Evolutionary conservation across 1,140 invertebrate species (phyloP).

Genomic region (Drosophila novamexicana): DNA sequence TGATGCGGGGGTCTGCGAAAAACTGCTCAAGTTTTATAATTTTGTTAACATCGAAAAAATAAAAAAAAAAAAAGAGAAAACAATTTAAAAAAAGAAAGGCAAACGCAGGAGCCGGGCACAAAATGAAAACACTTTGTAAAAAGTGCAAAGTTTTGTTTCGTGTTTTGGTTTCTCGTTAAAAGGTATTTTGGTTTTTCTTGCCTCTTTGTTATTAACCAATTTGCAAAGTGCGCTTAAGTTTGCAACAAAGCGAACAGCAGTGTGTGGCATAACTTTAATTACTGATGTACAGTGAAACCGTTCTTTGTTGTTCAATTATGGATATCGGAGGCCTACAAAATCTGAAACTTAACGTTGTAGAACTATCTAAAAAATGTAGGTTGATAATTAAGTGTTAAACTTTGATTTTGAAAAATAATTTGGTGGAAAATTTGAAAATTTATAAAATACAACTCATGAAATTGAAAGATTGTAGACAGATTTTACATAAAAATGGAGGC

Average conservation of each 20-base stretch:
- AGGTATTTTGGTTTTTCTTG: conserved; percentile 56
- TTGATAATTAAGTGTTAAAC: no score
- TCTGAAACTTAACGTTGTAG: no score
- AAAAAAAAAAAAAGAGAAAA: conserved; percentile 28
- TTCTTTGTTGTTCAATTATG: neutral
- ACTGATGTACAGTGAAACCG: neutral
- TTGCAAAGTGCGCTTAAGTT: conserved; percentile 76
- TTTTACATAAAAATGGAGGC: no score
- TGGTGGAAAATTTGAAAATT: no score
- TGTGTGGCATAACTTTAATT: neutral
- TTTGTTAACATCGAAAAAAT: conserved; percentile 69
- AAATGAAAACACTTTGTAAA: conserved; percentile 53
- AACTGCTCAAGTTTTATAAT: conserved; percentile 75
- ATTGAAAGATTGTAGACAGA: no score
- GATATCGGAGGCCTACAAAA: neutral
- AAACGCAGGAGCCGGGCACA: conserved; percentile 11
- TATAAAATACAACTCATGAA: no score
- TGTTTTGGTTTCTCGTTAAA: conserved; percentile 60
- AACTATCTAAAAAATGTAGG: no score
- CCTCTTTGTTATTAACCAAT: conserved; percentile 73
- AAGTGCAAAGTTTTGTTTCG: conserved; percentile 67
- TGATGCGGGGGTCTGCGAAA: conserved; percentile 30
- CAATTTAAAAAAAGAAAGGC: conserved; percentile 23
- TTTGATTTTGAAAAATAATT: no score
- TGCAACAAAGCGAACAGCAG: conserved; percentile 39